Evolutionary conservation across 1,140 invertebrate species (phyloP), one percentile per base, ranked within the genome.

Genomic region (Conus ventricosus): DNA sequence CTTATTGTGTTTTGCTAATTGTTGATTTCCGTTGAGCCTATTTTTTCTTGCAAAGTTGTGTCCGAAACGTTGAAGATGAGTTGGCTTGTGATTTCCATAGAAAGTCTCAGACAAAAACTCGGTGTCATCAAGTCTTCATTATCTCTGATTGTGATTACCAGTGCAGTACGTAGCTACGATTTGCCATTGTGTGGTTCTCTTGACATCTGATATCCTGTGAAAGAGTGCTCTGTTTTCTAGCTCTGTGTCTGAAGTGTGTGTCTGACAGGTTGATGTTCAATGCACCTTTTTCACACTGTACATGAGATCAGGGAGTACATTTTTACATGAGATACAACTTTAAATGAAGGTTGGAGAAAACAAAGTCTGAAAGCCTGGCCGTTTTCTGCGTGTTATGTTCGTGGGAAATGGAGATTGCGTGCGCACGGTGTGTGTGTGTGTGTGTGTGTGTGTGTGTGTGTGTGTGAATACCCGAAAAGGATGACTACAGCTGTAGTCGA

Each of bases 291-390:
- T 23, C 63, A 87, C 71, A 87, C 71, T 87, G 85, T 87, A 87
- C 75, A 78, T 88, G 81, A 88, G 87, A 88, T 88, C 87, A 88
- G 87, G 87, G 87, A 88, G 87, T 88, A 88, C 87, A 88, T 88
- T 88, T 88, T 88, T 88, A 88, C 84, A 88, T 88, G 82, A 84
- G 60, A 88, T 39, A 76, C 76, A 88, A 87, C 85, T 87, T 78
- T 87, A 87, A 87, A 87, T 25, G 82, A 84, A 57, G 75, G 85
- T 87, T 87, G 85, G 71, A 87, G n/a, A 87, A 23, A 23, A 23
- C 51, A 53, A 54, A 27, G 80, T 39, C 17, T 78, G 76, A 51
- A 39, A 51, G 23, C 53, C 51, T 83, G 81, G 57, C 39, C 8
- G 7, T 63, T 53, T 27, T 25, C 1, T 85, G 57, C 25, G 5